Percentiles rank a stretch among this genome's conserved stretches.
Conservation (phyloP, 2,113 vertebrate genomes). For the Tupaia tana region DNA sequence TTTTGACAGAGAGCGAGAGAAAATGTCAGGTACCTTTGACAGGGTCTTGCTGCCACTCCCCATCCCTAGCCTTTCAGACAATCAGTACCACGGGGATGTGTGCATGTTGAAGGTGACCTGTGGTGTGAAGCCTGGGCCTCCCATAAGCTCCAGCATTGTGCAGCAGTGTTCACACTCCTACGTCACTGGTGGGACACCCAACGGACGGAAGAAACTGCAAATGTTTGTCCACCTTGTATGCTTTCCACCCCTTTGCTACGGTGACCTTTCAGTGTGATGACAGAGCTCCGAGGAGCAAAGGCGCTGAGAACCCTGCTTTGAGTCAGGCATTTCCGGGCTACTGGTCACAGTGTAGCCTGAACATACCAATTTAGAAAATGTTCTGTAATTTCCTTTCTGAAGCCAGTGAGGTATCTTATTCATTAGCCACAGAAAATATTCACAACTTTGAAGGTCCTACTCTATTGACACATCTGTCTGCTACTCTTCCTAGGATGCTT, state of each 20-base stretch:
- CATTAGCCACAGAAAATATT: conserved; percentile 32
- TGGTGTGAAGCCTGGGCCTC: no score
- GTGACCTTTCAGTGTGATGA: neutral
- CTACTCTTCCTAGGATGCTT: conserved; percentile 40
- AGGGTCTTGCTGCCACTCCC: no score
- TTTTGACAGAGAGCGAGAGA: no score
- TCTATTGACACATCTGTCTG: conserved; percentile 54
- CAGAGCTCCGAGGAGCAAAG: neutral
- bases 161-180: no score
- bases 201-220: neutral
- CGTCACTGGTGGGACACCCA: neutral
- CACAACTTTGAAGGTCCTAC: conserved; percentile 9
- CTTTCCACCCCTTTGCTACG: neutral
- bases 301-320: neutral
- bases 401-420: neutral
- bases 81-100: no score
- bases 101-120: no score
- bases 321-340: neutral
- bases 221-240: neutral
- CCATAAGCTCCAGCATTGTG: no score
- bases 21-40: no score
- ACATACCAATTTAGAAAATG: neutral
- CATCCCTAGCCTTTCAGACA: no score
- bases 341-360: neutral
- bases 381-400: neutral